A percentile compares a stretch with the other conserved stretches of the same genome.
Conservation (phyloP, 2,113 vertebrate genomes). For the Vulpes lagopus region DNA sequence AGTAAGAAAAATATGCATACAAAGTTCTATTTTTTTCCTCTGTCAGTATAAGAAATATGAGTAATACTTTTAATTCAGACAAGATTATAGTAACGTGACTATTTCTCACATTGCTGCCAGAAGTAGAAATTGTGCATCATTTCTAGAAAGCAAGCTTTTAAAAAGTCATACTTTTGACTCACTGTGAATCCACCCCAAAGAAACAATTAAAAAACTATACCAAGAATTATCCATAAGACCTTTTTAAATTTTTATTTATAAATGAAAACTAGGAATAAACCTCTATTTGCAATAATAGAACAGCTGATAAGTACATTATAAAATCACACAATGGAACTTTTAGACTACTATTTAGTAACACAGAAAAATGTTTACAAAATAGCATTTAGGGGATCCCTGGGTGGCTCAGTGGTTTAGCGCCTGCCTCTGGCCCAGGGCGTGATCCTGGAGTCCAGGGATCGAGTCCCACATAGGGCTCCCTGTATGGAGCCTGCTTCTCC, state of each 20-base stretch:
- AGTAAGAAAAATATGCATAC: background rate
- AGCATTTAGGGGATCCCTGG: background rate
- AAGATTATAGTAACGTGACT: background rate
- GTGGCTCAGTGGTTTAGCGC: no score
- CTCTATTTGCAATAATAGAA: background rate
- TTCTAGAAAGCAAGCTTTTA: background rate
- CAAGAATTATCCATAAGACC: background rate
- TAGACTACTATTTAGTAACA: background rate
- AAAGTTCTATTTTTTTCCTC: background rate
- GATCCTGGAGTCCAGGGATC: no score
- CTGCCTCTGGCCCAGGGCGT: no score
- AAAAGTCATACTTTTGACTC: background rate
- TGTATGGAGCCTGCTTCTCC: no score
- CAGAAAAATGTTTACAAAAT: constrained; percentile 45
- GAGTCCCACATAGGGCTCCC: no score
- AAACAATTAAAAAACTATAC: background rate
- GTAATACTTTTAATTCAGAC: background rate
- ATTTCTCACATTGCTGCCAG: background rate
- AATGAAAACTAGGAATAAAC: background rate
- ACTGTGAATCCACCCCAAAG: background rate
- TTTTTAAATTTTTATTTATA: background rate
- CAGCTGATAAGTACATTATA: background rate
- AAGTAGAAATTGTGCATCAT: background rate
- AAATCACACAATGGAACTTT: background rate
- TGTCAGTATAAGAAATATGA: background rate